Evolutionary conservation across 2,888 invertebrate genomes (phyloP), one percentile per base, ranked within the genome.

Genomic region (Hecatera dysodea): DNA sequence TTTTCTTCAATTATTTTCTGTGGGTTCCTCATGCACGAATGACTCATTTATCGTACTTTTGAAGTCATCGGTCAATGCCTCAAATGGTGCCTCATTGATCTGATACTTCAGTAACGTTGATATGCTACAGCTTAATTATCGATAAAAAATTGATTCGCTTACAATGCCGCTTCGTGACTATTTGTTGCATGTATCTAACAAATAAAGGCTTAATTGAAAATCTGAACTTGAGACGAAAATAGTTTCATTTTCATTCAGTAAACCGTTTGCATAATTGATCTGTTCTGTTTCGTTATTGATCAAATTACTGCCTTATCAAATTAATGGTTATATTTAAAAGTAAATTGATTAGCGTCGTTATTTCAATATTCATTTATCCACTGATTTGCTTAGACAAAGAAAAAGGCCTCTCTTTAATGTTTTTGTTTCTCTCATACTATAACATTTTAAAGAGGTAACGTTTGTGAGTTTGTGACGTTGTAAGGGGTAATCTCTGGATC

Each of bases 171-270:
- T 48, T 78, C 65, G 56, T 73, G 67, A 60, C 24, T 75, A 7
- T 36, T 9, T 44, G 52, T 60, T 63, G 74, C 67, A 52, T 74
- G 79, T 19, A n/a, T 8, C 15, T 5, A 9, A 2, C 27, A 9
- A 53, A 46, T 77, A 79, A 73, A 67, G 15, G 22, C 27, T 42
- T 73, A 55, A 73, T 56, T 62, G 42, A 46, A 71, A 66, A 76
- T 27, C 27, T 76, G 78, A 76, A 77, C 78, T 71, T 77, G 72
- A 52, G 9, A 50, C 33, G 44, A 65, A 56, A 56, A 44, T 11
- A 9, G 33, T 62, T 62, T 59, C 48, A 63, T 63, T 62, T 62
- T 59, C 48, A 63, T 63, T 63, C 42, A 59, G 52, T 2, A 11
- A 60, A 56, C 8, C 0, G n/a, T 71, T 42, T 48, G 42, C 19